Evolutionary conservation across 2,888 invertebrate species (phyloP).

Genomic region (Acanthosepion pharaonis): DNA sequence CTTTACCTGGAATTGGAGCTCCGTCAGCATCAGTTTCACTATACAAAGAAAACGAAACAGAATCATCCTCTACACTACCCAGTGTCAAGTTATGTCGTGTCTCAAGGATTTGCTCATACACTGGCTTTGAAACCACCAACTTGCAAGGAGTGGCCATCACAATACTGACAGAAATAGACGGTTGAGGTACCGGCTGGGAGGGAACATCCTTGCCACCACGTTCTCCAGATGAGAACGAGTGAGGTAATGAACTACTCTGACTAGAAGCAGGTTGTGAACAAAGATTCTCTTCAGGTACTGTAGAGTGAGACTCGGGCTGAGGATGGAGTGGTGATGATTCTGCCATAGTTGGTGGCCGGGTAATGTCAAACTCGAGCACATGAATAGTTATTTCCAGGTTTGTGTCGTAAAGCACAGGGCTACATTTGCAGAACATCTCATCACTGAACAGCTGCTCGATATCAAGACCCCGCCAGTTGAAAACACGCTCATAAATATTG

Average conservation of each 20-base stretch:
- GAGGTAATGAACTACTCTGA: neutral
- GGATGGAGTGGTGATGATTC: neutral
- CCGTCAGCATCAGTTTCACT: slow-evolving; percentile 11
- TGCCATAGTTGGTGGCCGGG: neutral
- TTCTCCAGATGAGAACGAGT: neutral
- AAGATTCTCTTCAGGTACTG: neutral
- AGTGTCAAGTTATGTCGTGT: slow-evolving; percentile 72
- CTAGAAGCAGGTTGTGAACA: neutral
- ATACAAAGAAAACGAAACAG: slow-evolving; percentile 43
- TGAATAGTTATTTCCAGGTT: slow-evolving; percentile 80
- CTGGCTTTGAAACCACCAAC: slow-evolving; percentile 87
- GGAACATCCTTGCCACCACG: neutral
- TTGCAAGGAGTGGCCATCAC: slow-evolving; percentile 79
- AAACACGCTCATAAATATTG: slow-evolving; percentile 46
- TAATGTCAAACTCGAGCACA: slow-evolving; percentile 25
- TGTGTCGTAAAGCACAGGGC: slow-evolving; percentile 91
- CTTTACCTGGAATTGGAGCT: neutral
- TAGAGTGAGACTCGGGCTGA: neutral
- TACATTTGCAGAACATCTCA: slow-evolving; percentile 58
- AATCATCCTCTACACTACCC: neutral
- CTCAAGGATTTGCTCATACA: slow-evolving; percentile 88
- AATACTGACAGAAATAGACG: slow-evolving; percentile 39
- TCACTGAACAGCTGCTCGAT: neutral
- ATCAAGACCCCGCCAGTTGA: slow-evolving; percentile 23
- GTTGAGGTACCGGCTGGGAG: neutral